A percentile compares a stretch with the other conserved stretches of the same genome.
These are phyloP conservation scores for Synanthedon tipuliformis DNA, from an alignment of 2,888 invertebrate species.

Conservation along the genomic window DNA sequence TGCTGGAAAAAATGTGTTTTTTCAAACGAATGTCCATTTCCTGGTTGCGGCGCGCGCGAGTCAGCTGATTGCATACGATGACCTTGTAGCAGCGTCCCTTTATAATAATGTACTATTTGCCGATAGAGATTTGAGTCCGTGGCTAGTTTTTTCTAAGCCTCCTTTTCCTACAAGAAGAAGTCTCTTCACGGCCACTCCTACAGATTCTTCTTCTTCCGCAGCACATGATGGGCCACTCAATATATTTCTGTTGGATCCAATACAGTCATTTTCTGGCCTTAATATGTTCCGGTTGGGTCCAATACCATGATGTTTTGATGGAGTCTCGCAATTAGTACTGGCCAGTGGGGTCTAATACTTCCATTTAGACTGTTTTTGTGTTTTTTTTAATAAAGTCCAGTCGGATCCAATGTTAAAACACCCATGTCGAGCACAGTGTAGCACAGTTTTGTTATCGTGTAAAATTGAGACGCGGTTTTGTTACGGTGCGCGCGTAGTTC, in stretches of 20 bases:
- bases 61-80: conserved; percentile 62
- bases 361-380: conserved; percentile 45
- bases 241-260: conserved; percentile 62
- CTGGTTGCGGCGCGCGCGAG: conserved; percentile 45
- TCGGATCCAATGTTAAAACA: conserved; percentile 57
- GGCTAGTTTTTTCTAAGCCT: conserved; percentile 26
- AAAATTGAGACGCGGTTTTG: conserved; percentile 21
- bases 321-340: conserved; percentile 38
- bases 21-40: conserved; percentile 32
- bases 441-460: conserved; percentile 41
- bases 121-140: conserved; percentile 13
- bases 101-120: conserved; percentile 49
- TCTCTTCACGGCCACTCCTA: conserved; percentile 56
- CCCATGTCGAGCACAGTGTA: conserved; percentile 54
- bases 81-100: conserved; percentile 51
- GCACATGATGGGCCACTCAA: conserved; percentile 54
- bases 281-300: conserved; percentile 58
- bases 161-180: conserved; percentile 61
- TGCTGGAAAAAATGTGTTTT: conserved; percentile 8
- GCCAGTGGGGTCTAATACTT: conserved; percentile 55
- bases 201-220: conserved; percentile 55
- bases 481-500: conserved; percentile 1
- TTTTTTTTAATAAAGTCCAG: conserved; percentile 49
- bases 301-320: conserved; percentile 24
- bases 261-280: conserved; percentile 38